Evolutionary conservation across 1,140 invertebrate species (phyloP).

Genomic region (Heterodera carotae): DNA sequence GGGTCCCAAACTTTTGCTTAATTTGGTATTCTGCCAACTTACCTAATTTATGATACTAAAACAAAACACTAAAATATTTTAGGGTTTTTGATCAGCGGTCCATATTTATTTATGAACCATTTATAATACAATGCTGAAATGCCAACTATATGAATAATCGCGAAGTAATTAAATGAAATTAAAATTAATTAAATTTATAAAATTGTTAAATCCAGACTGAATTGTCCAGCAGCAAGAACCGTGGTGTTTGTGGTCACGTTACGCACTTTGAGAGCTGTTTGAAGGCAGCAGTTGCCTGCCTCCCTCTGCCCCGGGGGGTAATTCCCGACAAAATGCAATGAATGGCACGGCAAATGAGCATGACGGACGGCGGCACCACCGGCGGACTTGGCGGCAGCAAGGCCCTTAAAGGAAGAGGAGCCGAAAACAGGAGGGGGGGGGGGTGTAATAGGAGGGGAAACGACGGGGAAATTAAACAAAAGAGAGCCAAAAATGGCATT

Average conservation of each 20-base stretch:
- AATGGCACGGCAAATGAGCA: background rate
- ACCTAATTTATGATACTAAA: too few relatives aligned
- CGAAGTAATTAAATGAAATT: too few relatives aligned
- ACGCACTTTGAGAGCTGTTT: background rate
- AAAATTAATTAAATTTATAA: too few relatives aligned
- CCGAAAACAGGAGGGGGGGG: background rate
- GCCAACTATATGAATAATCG: too few relatives aligned
- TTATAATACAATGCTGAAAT: too few relatives aligned
- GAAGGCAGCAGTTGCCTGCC: background rate
- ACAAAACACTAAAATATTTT: too few relatives aligned
- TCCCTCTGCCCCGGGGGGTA: background rate
- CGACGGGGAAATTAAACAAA: background rate
- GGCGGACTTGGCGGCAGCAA: background rate
- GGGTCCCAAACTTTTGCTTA: background rate
- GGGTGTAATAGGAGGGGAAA: background rate
- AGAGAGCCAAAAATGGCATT: background rate
- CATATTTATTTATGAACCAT: too few relatives aligned
- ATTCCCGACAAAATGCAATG: background rate
- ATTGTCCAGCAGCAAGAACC: background rate
- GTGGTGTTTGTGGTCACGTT: background rate
- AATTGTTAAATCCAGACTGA: background rate
- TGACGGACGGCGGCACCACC: background rate
- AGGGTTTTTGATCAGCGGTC: too few relatives aligned
- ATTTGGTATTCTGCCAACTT: background rate
- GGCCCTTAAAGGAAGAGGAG: background rate